phyloP scores from a whole-genome alignment of 1,140 invertebrate genomes.

The Zaprionus capensis region DNA sequence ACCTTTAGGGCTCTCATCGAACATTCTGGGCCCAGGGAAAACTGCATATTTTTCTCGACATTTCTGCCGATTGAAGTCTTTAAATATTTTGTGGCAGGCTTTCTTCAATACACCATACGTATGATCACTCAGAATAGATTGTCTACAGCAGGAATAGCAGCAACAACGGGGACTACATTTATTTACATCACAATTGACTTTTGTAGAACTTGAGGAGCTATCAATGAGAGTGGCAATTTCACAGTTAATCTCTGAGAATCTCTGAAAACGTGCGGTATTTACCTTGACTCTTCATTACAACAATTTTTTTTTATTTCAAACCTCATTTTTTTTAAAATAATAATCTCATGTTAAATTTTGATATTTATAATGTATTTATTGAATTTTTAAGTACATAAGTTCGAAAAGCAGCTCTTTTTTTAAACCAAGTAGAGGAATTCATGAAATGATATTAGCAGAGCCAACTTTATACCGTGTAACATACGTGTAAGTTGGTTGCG shows the following conservation, averaged over 20 bases:
- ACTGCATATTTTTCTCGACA: conserved; percentile 64
- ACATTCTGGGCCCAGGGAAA: conserved; percentile 62
- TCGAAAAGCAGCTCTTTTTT: too few species aligned
- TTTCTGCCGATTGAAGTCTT: conserved; percentile 49
- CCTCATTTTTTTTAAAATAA: too few species aligned
- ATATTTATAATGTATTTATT: too few species aligned
- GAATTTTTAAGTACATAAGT: too few species aligned
- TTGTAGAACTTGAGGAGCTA: conserved; percentile 52
- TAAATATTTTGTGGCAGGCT: conserved; percentile 67
- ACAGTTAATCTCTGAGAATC: neutral
- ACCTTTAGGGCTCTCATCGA: neutral
- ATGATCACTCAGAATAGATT: conserved; percentile 43
- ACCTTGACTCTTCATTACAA: conserved; percentile 51
- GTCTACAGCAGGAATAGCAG: conserved; percentile 36
- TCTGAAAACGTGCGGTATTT: neutral
- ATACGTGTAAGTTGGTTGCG: too few species aligned
- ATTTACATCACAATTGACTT: conserved; percentile 52
- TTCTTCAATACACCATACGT: conserved; percentile 62
- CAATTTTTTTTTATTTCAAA: conserved; percentile 2
- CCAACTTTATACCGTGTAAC: too few species aligned
- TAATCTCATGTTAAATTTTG: too few species aligned
- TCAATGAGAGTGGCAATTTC: conserved; percentile 9
- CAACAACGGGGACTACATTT: conserved; percentile 41
- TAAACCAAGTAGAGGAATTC: too few species aligned
- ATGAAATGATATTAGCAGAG: too few species aligned